These are phyloP conservation scores for Agonopterix arenella DNA, from an alignment of 2,888 invertebrate species.

Conservation along the genomic window DNA sequence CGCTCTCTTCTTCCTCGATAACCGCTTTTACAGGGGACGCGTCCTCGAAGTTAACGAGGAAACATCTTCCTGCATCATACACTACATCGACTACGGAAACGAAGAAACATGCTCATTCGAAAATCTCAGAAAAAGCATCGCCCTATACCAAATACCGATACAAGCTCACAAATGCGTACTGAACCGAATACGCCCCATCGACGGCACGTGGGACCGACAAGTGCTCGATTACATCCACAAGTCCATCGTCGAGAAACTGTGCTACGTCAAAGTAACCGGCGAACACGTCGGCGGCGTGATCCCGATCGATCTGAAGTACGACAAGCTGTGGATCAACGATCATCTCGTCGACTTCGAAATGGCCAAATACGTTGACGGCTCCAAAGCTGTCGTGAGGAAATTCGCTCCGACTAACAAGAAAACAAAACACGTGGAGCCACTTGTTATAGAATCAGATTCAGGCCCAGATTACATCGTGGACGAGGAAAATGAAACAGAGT, in stretches of 20 bases:
- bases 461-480: constrained; percentile 53
- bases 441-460: constrained; percentile 29
- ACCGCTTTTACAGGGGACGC: constrained; percentile 83
- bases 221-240: constrained; percentile 80
- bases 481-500: constrained; percentile 24
- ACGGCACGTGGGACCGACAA: constrained; percentile 58
- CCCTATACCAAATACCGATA: constrained; percentile 80
- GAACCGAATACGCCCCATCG: constrained; percentile 40
- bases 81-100: constrained; percentile 91
- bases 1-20: constrained; percentile 80
- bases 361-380: constrained; percentile 51
- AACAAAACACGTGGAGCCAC: constrained; percentile 9
- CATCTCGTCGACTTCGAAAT: constrained; percentile 63
- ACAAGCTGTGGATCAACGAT: constrained; percentile 61
- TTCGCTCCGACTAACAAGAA: constrained; percentile 23
- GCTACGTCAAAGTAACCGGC: constrained; percentile 63
- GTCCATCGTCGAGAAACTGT: constrained; percentile 74
- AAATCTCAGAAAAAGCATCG: constrained; percentile 78
- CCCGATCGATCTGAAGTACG: constrained; percentile 51
- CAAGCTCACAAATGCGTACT: constrained; percentile 80
- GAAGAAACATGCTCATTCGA: constrained; percentile 77
- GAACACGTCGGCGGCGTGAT: constrained; percentile 38
- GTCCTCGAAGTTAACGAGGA: constrained; percentile 64
- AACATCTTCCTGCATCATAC: constrained; percentile 64
- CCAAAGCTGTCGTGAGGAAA: constrained; percentile 38